Evolutionary conservation across 2,113 vertebrate species (phyloP), one percentile per base, ranked within the genome.

Genomic region (Alligator mississippiensis): DNA sequence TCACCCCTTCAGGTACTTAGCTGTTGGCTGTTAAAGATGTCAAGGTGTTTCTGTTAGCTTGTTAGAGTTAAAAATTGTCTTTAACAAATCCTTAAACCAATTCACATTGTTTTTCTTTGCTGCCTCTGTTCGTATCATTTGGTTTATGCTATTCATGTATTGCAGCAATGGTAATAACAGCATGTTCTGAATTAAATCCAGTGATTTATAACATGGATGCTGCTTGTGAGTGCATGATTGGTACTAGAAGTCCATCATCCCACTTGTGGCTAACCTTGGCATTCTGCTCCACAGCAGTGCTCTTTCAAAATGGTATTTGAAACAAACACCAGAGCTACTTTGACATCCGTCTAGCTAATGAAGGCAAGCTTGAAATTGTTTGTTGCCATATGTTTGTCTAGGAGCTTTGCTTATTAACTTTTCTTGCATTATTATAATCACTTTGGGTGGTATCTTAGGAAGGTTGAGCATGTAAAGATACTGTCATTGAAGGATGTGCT

Each of bases 241-340:
- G 18, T 55, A 30, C 58, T 1, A 47, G 24, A 30, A 78, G 38
- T 3, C 66, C 89, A 72, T 88, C 18, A 1, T 3, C 0, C 2
- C 85, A 6, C 0, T 0, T 57, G 78, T 34, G 59, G n/a, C 54
- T 80, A 72, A 3, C 15, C 54, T 57, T 81, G 19, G 72, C 11
- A 81, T 62, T 79, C 34, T 0, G 0, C 34, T 61, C 27, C 6
- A 47, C 0, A 16, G 61, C 6, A 0, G 9, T 2, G 81, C 47
- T 80, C 16, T 15, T 47, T 75, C 22, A 74, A 81, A 83, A 77
- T 77, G 82, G 38, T 63, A 87, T 87, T 85, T 64, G 61, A 74
- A 72, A 55, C 60, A 12, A 10, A 76, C 79, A 3, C n/a, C 85
- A 16, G 57, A 25, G 34, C 18, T 27, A 12, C 1, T 1, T n/a